These are phyloP conservation scores for Pocillopora grandis DNA, from an alignment of 92 coral and sea anemone genomes.

Conservation along the genomic window DNA sequence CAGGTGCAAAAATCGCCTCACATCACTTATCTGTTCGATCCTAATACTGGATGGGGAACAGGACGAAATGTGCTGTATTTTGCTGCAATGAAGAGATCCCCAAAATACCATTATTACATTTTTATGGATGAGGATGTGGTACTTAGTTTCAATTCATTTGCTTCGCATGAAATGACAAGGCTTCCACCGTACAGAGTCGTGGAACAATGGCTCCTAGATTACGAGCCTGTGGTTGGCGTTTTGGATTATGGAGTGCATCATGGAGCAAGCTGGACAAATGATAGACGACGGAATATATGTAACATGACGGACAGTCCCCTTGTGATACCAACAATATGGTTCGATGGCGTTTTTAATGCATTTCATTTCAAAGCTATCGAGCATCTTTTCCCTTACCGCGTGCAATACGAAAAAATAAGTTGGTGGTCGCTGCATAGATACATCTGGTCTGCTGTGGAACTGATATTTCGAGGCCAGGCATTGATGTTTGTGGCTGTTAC, in stretches of 20 bases:
- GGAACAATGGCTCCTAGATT: slow-evolving; percentile 43
- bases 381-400: slow-evolving; percentile 31
- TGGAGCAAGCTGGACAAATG: neutral
- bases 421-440: slow-evolving; percentile 20
- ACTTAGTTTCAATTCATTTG: slow-evolving; percentile 10
- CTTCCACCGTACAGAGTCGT: slow-evolving; percentile 36
- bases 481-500: slow-evolving; percentile 28
- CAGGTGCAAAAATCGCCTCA: neutral
- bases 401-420: neutral
- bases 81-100: slow-evolving; percentile 14
- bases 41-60: slow-evolving; percentile 33
- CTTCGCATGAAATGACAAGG: slow-evolving; percentile 12
- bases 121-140: slow-evolving; percentile 43
- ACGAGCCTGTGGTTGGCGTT: slow-evolving; percentile 53
- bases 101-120: slow-evolving; percentile 43
- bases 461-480: slow-evolving; percentile 39
- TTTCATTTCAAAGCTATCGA: slow-evolving; percentile 19
- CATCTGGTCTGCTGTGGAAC: slow-evolving; percentile 18
- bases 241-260: neutral
- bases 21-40: slow-evolving; percentile 41
- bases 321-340: slow-evolving; percentile 21
- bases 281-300: slow-evolving; percentile 32
- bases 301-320: neutral
- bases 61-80: slow-evolving; percentile 46
- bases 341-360: slow-evolving; percentile 33